Base-by-base conservation (phyloP, 2,888 invertebrate species). In the Dasysyrphus albostriatus region DNA sequence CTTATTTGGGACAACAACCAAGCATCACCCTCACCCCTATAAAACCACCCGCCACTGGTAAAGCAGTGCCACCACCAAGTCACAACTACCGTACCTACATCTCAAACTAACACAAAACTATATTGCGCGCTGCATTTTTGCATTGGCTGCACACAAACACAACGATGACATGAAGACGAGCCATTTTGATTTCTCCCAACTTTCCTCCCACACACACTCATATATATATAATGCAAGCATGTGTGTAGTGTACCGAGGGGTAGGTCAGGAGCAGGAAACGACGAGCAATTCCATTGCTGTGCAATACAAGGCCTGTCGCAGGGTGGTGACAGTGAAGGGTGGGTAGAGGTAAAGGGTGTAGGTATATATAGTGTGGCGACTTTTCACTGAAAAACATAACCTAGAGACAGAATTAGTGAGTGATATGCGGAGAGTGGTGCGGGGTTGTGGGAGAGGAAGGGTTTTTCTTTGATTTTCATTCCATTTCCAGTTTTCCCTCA, bases 1-100 rank as follows among this genome's bases (percentile, higher is more conserved):
- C 90, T 89, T 90, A 89, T 89, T 88, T 90, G 89, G 90, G 90
- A 88, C 90, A 89, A 89, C 89, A 89, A 89, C 89, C 89, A 89
- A 89, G 70, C 61, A 78, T 82, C 81, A 73, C 73, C 72, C 69
- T 77, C 74, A 74, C 63, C 74, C 85, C 77, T 59, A 16, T 14
- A 12, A 16, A 49, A 34, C 54, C n/a, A 67, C 76, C 34, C 54
- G 61, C 37, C 34, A 72, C 63, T n/a, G 44, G 19, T 47, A 49
- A 6, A 16, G 29, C 44, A 67, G 19, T 56, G 34, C 39, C 65
- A 37, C 49, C 42, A 19, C 6, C 14, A 1, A 47, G 12, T n/a
- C 44, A 47, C 44, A 47, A 16, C 8, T 39, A 9, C 32, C 12
- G 32, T 49, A 19, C 12, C 16, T 49, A 19, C 19, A 58, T 19